Percentiles rank a stretch among this genome's conserved stretches.
These are phyloP conservation scores for Esox lucius DNA, from an alignment of 2,797 vertebrate genomes.

Conservation along the genomic window DNA sequence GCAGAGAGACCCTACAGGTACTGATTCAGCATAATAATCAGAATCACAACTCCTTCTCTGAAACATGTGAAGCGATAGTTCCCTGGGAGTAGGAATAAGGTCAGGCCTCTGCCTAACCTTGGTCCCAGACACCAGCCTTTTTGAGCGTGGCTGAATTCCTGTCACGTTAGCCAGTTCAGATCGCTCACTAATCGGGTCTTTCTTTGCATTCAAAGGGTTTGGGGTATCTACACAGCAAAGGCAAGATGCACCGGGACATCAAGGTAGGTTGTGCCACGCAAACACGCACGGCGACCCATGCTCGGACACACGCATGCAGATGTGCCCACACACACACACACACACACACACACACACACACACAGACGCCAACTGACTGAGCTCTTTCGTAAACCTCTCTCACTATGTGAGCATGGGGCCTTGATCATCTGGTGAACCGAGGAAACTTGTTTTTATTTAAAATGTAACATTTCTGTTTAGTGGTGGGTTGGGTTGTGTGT, in stretches of 20 bases:
- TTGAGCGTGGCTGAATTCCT: neutral
- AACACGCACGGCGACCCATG: neutral
- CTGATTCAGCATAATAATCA: conserved; percentile 7
- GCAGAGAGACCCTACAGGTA: conserved; percentile 97
- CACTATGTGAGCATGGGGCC: too few relatives aligned
- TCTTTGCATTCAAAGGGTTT: conserved; percentile 79
- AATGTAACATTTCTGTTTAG: too few relatives aligned
- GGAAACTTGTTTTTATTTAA: too few relatives aligned
- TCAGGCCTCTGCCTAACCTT: neutral
- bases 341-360: too few relatives aligned
- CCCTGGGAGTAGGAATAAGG: too few relatives aligned
- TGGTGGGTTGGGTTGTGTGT: too few relatives aligned
- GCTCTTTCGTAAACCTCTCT: too few relatives aligned
- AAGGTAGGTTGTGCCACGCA: conserved; percentile 78
- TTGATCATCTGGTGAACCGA: too few relatives aligned
- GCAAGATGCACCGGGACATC: conserved; percentile 98
- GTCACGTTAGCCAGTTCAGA: neutral
- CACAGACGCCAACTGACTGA: too few relatives aligned
- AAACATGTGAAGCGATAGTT: too few relatives aligned
- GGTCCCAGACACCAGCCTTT: neutral
- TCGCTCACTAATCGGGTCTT: neutral
- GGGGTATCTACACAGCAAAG: conserved; percentile 91
- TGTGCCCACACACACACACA: too few relatives aligned
- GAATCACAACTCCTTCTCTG: neutral
- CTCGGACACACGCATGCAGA: too few relatives aligned